phyloP scores from a whole-genome alignment of 2,888 invertebrate species.

The Aphrophora alni region DNA sequence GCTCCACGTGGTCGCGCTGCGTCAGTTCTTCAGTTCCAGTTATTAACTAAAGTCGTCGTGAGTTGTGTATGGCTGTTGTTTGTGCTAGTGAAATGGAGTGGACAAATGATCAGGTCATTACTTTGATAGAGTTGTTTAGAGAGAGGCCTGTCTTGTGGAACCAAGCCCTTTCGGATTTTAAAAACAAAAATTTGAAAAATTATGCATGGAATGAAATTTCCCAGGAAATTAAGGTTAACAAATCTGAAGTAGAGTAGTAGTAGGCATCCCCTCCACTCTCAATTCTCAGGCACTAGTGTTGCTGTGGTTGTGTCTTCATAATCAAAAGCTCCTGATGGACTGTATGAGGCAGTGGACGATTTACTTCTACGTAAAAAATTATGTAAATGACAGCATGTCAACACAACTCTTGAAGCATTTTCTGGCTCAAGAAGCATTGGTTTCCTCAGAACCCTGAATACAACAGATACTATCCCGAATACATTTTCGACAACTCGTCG shows the following conservation, averaged over 20 bases:
- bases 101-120: too few species aligned
- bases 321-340: slow-evolving; percentile 48
- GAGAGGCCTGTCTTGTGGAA: too few species aligned
- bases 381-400: slow-evolving; percentile 35
- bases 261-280: slow-evolving; percentile 38
- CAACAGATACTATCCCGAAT: slow-evolving; percentile 43
- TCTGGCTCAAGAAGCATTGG: slow-evolving; percentile 42
- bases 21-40: background rate
- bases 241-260: slow-evolving; percentile 35
- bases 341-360: slow-evolving; percentile 43
- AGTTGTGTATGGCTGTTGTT: too few species aligned
- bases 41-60: too few species aligned
- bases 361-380: slow-evolving; percentile 39
- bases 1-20: too few species aligned
- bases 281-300: slow-evolving; percentile 46
- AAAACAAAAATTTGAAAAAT: too few species aligned
- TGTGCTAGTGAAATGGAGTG: too few species aligned
- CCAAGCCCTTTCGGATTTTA: background rate
- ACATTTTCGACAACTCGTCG: slow-evolving; percentile 41
- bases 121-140: slow-evolving; percentile 20
- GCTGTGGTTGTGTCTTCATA: slow-evolving; percentile 42
- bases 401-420: slow-evolving; percentile 34
- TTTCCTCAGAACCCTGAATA: too few species aligned
- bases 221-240: too few species aligned
- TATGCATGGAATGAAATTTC: too few species aligned